These are phyloP conservation scores for Zelleria hepariella DNA, from an alignment of 2,888 invertebrate genomes.

Conservation along the genomic window DNA sequence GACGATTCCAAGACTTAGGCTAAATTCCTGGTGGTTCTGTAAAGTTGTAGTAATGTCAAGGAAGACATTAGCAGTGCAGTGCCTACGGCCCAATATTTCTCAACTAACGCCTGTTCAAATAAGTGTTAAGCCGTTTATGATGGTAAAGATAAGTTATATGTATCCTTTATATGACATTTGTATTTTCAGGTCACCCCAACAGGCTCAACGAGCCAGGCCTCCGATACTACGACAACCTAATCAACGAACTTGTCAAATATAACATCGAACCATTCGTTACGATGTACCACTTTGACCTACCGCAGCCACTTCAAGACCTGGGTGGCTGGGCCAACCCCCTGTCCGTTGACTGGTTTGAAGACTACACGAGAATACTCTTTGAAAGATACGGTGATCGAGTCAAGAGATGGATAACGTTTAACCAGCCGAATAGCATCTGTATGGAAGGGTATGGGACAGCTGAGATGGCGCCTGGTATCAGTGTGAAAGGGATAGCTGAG, in stretches of 20 bases:
- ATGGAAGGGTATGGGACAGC: conserved; percentile 54
- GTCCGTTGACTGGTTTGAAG: conserved; percentile 58
- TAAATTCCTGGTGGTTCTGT: no score
- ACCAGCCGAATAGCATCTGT: conserved; percentile 65
- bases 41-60: no score
- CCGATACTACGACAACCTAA: conserved; percentile 75
- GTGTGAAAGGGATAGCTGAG: conserved; percentile 56
- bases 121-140: no score
- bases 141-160: not conserved
- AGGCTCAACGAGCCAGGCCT: conserved; percentile 72
- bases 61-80: no score
- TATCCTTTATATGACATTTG: no score
- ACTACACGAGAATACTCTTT: conserved; percentile 60
- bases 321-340: conserved; percentile 70
- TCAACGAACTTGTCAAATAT: conserved; percentile 70
- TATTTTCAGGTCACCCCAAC: conserved; percentile 45
- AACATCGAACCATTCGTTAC: conserved; percentile 74
- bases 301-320: conserved; percentile 64
- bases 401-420: conserved; percentile 73
- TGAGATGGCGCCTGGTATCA: conserved; percentile 43
- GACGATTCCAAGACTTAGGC: no score
- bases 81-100: no score
- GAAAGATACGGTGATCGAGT: conserved; percentile 61
- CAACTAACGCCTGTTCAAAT: no score
- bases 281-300: conserved; percentile 71